Base-by-base conservation (phyloP, 1,140 invertebrate genomes). In the Coenobita brevimanus region DNA sequence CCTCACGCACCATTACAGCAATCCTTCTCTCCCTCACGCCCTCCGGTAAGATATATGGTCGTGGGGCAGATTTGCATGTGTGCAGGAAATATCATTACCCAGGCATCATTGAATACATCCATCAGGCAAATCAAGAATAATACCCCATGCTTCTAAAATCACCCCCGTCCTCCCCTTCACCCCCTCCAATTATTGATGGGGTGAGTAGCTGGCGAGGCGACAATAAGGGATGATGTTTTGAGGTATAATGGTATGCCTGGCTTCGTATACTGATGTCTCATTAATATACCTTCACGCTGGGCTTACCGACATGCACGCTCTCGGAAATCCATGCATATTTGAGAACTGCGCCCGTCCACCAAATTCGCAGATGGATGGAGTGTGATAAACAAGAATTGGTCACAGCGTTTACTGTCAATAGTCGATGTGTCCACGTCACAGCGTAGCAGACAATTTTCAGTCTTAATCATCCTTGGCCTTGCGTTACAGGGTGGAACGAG, bases 401-500 rank as follows among this genome's bases (percentile, higher is more conserved):
- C 76, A 79, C 85, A 87, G 64, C 75, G 76, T 80, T 87, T 87
- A 87, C 60, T 87, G 85, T 87, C 85, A 81, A 87, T 87, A 87
- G 85, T 60, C 85, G 6, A 87, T 87, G 64, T 71, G 76, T 87
- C 36, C 46, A 24, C 67, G 85, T 87, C 85, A 43, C 62, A 71
- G 24, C 85, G 85, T 87, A 60, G 57, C 75, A 41, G 24, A 10
- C 87, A 46, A 84, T 89, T 84, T 84, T 89, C 87, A 41, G 30
- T 69, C 36, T 89, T 84, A 89, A 83, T 89, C 81, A 82, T 84
- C 81, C 87, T 41, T 89, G 79, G 57, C 38, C 13, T 2, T 21
- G 17, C 27, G 38, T 78, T 41, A 50, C 43, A 41, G 41, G 21
- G 41, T 21, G 71, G 36, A 50, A n/a, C 30, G 64, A 6, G 64